Percentiles rank a stretch among this genome's conserved stretches.
Evolutionary conservation across 2,113 vertebrate species (phyloP).

Genomic region (Vireo altiloquus): DNA sequence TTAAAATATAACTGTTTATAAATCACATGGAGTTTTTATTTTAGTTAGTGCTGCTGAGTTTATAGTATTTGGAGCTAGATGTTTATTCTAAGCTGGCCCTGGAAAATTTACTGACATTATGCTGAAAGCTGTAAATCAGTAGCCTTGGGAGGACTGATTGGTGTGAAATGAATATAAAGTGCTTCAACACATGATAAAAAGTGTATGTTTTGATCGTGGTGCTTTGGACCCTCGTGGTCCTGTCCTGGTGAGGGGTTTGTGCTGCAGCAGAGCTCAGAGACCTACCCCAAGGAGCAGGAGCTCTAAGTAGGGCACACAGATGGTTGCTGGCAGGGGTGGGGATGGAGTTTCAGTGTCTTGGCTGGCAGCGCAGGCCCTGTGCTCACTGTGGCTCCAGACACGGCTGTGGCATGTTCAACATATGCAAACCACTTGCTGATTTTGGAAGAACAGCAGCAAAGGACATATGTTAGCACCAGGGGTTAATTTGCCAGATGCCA

Average conservation of each 20-base stretch:
- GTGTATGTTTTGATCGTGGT: background rate
- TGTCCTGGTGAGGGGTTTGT: background rate
- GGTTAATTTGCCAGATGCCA: constrained; percentile 4
- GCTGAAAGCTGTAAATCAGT: background rate
- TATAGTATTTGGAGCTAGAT: background rate
- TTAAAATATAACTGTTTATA: background rate
- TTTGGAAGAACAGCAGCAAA: background rate
- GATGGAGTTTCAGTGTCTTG: background rate
- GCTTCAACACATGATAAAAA: background rate
- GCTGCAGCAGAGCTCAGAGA: background rate
- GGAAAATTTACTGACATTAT: background rate
- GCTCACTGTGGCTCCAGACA: background rate
- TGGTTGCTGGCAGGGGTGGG: background rate
- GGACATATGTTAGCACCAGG: constrained; percentile 31
- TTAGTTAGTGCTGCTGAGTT: background rate
- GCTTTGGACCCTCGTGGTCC: background rate
- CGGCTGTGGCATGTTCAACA: background rate
- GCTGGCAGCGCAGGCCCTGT: background rate
- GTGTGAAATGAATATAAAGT: background rate
- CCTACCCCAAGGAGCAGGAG: background rate
- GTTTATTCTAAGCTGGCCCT: background rate
- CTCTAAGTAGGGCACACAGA: background rate
- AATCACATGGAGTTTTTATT: background rate
- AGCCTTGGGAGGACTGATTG: background rate
- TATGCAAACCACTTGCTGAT: constrained; percentile 14